Evolutionary conservation across 1,140 invertebrate species (phyloP).

Genomic region (Orussus abietinus): DNA sequence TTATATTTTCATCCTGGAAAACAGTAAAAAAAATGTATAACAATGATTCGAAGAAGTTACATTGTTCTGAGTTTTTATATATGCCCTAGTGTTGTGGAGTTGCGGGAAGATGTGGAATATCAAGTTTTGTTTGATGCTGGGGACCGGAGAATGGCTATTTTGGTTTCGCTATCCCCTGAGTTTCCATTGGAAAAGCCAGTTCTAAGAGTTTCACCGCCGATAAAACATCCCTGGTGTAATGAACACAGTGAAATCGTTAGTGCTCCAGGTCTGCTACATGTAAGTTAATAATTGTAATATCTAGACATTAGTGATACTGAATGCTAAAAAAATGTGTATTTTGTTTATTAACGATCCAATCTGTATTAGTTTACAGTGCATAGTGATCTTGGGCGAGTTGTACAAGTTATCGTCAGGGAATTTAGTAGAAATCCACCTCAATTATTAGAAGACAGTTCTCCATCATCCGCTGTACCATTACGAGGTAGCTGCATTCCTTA

Average conservation of each 20-base stretch:
- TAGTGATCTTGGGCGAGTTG: slow-evolving; percentile 73
- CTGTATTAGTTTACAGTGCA: slow-evolving; percentile 63
- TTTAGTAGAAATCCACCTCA: slow-evolving; percentile 65
- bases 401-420: slow-evolving; percentile 73
- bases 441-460: slow-evolving; percentile 45
- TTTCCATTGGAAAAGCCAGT: slow-evolving; percentile 73
- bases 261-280: slow-evolving; percentile 70
- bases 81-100: slow-evolving; percentile 61
- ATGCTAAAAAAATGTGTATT: neutral
- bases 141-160: slow-evolving; percentile 60
- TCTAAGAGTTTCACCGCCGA: slow-evolving; percentile 62
- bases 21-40: too few species aligned
- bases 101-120: slow-evolving; percentile 67
- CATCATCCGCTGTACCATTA: slow-evolving; percentile 39
- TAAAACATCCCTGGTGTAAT: slow-evolving; percentile 68
- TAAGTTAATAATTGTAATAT: slow-evolving; percentile 36
- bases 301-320: neutral
- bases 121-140: slow-evolving; percentile 64
- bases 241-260: slow-evolving; percentile 62
- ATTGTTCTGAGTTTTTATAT: too few species aligned
- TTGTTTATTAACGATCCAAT: slow-evolving; percentile 5
- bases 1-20: too few species aligned
- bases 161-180: slow-evolving; percentile 61
- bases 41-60: too few species aligned
- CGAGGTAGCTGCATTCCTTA: slow-evolving; percentile 36